Conservation (phyloP, 92 coral and sea anemone genomes). For the Montipora capitata region DNA sequence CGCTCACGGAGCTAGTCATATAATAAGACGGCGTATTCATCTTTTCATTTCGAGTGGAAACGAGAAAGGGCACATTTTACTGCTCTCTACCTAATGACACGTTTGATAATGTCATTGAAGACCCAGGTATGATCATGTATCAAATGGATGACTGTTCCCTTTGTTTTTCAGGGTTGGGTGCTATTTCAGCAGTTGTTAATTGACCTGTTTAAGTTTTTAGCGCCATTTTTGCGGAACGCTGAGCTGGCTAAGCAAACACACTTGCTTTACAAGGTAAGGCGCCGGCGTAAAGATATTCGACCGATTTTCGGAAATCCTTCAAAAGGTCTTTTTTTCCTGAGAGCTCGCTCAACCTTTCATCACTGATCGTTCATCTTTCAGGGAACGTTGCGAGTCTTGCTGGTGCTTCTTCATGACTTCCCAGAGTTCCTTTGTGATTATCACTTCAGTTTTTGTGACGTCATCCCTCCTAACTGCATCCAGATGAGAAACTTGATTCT, state of each 20-base stretch:
- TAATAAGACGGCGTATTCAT: too few species aligned
- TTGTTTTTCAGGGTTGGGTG: constrained; percentile 88
- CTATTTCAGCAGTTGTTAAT: constrained; percentile 95
- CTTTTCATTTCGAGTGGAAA: too few species aligned
- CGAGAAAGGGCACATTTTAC: too few species aligned
- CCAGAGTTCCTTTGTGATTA: constrained; percentile 99
- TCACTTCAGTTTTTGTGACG: constrained; percentile 99
- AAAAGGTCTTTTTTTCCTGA: neutral
- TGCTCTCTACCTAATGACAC: too few species aligned
- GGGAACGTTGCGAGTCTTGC: constrained; percentile 97
- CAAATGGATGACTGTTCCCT: too few species aligned
- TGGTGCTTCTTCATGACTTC: constrained; percentile 98
- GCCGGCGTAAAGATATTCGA: too few species aligned
- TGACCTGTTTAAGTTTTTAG: constrained; percentile 98
- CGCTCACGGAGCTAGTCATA: too few species aligned
- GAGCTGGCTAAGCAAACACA: constrained; percentile 97
- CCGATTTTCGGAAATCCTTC: too few species aligned
- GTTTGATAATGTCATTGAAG: too few species aligned
- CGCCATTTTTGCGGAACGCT: constrained; percentile 98
- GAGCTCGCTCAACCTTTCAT: neutral
- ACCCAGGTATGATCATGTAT: too few species aligned
- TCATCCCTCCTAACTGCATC: constrained; percentile 99
- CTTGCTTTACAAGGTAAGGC: constrained; percentile 93
- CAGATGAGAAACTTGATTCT: constrained; percentile 98
- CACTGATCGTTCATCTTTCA: constrained; percentile 27